Conservation (phyloP, 92 coral and sea anemone genomes). For the Epizoanthus ramosus region DNA sequence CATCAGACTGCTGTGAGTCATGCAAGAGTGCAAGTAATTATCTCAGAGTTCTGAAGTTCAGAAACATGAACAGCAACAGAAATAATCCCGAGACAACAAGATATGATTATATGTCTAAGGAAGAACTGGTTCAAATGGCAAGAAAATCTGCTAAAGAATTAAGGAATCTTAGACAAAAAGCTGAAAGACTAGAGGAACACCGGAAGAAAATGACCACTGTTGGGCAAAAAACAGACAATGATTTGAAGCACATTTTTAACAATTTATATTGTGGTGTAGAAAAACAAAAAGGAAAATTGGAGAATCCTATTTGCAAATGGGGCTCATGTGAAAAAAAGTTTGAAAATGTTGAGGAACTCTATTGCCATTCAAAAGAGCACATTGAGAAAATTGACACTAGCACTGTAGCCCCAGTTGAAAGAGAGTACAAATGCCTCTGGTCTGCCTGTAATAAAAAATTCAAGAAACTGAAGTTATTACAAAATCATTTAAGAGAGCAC, state of each 20-base stretch:
- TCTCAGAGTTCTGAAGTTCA: too few relatives aligned
- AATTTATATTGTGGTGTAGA: conserved; percentile 15
- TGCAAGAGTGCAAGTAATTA: too few relatives aligned
- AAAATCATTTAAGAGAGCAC: conserved; percentile 37
- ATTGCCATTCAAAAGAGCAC: conserved; percentile 25
- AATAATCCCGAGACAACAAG: too few relatives aligned
- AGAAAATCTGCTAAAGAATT: conserved; percentile 32
- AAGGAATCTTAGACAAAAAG: conserved; percentile 16
- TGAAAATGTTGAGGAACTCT: conserved; percentile 39
- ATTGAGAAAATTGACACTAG: conserved; percentile 31
- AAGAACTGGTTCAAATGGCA: conserved; percentile 26
- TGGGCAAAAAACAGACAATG: conserved; percentile 26
- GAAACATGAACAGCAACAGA: too few relatives aligned
- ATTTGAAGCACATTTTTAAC: conserved; percentile 18
- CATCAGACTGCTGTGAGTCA: too few relatives aligned
- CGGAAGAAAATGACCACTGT: conserved; percentile 1
- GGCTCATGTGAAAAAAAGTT: conserved; percentile 2
- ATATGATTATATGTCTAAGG: conserved; percentile 20
- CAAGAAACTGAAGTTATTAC: conserved; percentile 36
- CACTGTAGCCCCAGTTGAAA: conserved; percentile 28
- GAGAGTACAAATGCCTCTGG: conserved; percentile 32
- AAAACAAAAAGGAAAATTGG: conserved; percentile 7
- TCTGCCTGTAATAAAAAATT: conserved; percentile 8
- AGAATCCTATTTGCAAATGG: conserved; percentile 33
- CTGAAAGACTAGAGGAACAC: conserved; percentile 17